Evolutionary conservation across 2,888 invertebrate species (phyloP).

Genomic region (Acleris literana): DNA sequence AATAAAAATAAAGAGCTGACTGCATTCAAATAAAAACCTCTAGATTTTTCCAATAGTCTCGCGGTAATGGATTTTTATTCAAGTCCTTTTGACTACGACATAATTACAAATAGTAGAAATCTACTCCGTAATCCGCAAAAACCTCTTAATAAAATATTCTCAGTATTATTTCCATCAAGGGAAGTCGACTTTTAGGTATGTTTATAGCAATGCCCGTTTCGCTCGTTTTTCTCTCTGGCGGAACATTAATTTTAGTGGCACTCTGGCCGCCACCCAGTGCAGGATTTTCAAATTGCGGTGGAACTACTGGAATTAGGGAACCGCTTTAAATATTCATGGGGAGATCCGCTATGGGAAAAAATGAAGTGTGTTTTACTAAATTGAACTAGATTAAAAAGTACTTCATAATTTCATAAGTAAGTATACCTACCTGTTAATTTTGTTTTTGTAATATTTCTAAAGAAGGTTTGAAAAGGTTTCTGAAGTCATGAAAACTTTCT

Average conservation of each 20-base stretch:
- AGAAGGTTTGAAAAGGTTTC: neutral
- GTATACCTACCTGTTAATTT: neutral
- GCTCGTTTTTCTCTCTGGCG: conserved; percentile 81
- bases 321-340: conserved; percentile 55
- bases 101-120: conserved; percentile 16
- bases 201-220: conserved; percentile 55
- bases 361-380: conserved; percentile 8
- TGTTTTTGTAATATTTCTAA: neutral
- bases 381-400: conserved; percentile 13
- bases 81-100: conserved; percentile 27
- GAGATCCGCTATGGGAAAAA: conserved; percentile 38
- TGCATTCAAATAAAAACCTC: conserved; percentile 30
- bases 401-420: neutral
- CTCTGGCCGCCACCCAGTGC: conserved; percentile 66
- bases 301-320: conserved; percentile 66
- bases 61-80: conserved; percentile 28
- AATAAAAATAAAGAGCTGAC: conserved; percentile 33
- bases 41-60: conserved; percentile 26
- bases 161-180: no score
- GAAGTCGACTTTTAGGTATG: conserved; percentile 41
- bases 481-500: no score
- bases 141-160: no score
- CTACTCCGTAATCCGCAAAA: no score
- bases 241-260: conserved; percentile 81
- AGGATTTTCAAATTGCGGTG: conserved; percentile 72